These are phyloP conservation scores for Clivina fossor DNA, from an alignment of 2,888 invertebrate genomes.

Conservation along the genomic window DNA sequence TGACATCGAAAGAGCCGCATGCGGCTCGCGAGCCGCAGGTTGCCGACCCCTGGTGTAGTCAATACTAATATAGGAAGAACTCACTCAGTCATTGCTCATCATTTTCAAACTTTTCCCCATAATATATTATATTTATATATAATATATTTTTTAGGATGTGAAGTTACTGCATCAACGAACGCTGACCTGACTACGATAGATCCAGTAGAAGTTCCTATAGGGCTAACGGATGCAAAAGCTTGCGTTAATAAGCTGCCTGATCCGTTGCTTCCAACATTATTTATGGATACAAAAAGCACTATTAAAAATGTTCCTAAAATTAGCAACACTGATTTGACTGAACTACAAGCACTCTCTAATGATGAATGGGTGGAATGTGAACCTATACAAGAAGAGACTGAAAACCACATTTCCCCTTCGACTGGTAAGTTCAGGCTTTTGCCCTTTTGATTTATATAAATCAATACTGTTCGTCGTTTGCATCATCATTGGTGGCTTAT, in stretches of 20 bases:
- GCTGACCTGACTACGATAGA: neutral
- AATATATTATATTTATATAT: neutral
- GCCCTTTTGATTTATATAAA: constrained; percentile 11
- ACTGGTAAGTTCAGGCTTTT: constrained; percentile 4
- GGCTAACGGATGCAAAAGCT: neutral
- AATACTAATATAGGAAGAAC: neutral
- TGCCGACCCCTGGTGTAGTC: too few species aligned
- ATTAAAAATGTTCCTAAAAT: constrained; percentile 6
- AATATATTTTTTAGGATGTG: neutral
- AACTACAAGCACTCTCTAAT: constrained; percentile 13
- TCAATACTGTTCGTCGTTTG: constrained; percentile 10
- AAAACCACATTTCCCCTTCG: constrained; percentile 11
- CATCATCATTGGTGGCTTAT: constrained; percentile 15
- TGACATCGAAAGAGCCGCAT: too few species aligned
- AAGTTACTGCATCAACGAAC: neutral
- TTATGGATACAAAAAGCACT: constrained; percentile 5
- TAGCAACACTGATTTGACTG: constrained; percentile 14
- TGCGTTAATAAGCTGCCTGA: neutral
- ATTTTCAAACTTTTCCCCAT: too few species aligned
- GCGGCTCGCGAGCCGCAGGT: too few species aligned
- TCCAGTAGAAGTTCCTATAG: neutral
- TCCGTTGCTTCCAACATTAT: constrained; percentile 13
- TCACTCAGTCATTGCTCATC: too few species aligned
- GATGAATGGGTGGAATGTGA: constrained; percentile 8
- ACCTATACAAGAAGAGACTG: constrained; percentile 14